Evolutionary conservation across 1,140 invertebrate genomes (phyloP), one percentile per base, ranked within the genome.

Genomic region (Drosophila suzukii): DNA sequence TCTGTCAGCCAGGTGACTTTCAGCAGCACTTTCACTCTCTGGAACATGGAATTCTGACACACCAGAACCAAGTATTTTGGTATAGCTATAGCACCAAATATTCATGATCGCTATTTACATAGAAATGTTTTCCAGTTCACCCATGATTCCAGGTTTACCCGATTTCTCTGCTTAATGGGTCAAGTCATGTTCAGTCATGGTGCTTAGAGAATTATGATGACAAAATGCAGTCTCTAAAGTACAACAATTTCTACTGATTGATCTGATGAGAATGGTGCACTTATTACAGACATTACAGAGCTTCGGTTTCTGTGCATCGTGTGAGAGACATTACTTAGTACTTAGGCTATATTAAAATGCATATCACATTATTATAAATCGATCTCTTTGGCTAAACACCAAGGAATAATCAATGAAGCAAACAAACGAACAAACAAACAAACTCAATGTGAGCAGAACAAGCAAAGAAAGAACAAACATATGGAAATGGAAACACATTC

Each of bases 391-490:
- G 68, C 8, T 11, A 38, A 30, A 47, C 34, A 39, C 43, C 43
- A 39, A 41, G 13, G 32, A 38, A 34, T 13, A 30, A 72, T 38
- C 67, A 65, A 60, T 72, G 67, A 51, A 51, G 76, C 73, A 85
- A 76, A 51, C 62, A 54, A 78, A 65, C 66, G 46, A 75, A 38
- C 43, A 12, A 66, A 46, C 53, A 65, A 80, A 60, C 53, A 62
- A 71, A 71, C 57, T 67, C 38, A 84, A 67, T 59, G 76, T 78
- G 61, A 41, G 49, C 71, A 79, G 78, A 81, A 85, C 71, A 79
- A 49, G 61, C 70, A 65, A 81, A 82, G 57, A 57, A 78, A 63
- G 75, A 82, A 79, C 70, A 88, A 90, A 90, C 81, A 85, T 63
- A 80, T 85, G 78, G 43, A 68, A 86, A 77, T 71, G 70, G 44